These are phyloP conservation scores for Atopsyche davidsoni DNA, from an alignment of 1,140 invertebrate species.

Conservation along the genomic window DNA sequence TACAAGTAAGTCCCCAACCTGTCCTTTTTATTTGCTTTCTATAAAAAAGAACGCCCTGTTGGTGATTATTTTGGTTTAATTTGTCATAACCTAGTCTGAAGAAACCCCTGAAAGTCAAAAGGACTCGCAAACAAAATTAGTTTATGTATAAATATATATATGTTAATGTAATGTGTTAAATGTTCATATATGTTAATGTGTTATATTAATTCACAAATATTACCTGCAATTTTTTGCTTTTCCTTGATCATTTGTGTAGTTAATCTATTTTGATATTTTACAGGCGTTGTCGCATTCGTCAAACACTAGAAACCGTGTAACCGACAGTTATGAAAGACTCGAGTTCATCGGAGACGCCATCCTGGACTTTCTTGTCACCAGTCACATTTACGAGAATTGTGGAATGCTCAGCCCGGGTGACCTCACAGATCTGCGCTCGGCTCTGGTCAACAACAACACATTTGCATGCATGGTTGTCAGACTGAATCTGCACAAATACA, in stretches of 20 bases:
- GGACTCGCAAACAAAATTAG: too few species aligned
- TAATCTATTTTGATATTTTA: conserved; percentile 47
- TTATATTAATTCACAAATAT: conserved; percentile 2
- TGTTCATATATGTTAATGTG: background rate
- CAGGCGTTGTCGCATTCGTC: conserved; percentile 92
- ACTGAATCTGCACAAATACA: conserved; percentile 68
- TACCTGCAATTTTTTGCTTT: conserved; percentile 10
- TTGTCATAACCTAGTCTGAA: too few species aligned
- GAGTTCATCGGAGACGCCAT: conserved; percentile 96
- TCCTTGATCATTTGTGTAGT: conserved; percentile 10
- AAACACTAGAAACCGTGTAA: conserved; percentile 76
- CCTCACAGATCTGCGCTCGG: conserved; percentile 86
- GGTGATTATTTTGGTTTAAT: too few species aligned
- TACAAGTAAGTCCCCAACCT: conserved; percentile 48
- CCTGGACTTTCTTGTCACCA: conserved; percentile 87
- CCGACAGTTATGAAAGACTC: conserved; percentile 87
- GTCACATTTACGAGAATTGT: conserved; percentile 75
- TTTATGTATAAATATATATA: too few species aligned
- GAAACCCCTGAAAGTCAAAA: too few species aligned
- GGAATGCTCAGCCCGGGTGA: conserved; percentile 68
- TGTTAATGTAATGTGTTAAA: too few species aligned
- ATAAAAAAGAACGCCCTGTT: too few species aligned
- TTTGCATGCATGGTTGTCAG: conserved; percentile 87
- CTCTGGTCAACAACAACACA: conserved; percentile 92
- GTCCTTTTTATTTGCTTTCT: too few species aligned